Evolutionary conservation across 30 jellyfish, hydroid and myxozoan species (phyloP), one percentile per base, ranked within the genome.

Genomic region (Mastigias papua): DNA sequence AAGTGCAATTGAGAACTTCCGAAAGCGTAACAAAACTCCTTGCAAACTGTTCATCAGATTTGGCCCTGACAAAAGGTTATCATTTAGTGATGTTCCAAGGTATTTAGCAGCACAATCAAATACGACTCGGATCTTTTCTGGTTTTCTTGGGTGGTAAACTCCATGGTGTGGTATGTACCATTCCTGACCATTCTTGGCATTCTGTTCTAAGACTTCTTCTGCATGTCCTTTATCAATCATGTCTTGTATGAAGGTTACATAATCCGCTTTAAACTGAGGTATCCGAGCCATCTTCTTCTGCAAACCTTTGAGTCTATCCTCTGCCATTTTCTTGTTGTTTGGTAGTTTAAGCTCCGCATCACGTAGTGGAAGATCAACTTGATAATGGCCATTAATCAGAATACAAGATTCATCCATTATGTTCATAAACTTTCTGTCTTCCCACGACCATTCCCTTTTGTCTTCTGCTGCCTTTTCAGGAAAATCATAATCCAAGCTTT

Each of bases 141-240:
- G 90, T 28, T 82, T 67, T 34, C 49, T 48, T 26, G 87, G 77
- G 66, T 48, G 22, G 86, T 82, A 67, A 60, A 82, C 87, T n/a
- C 78, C 92, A 64, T 66, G 86, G 72, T 82, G 92, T 48, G 92
- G 94, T 23, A 78, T 54, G 79, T 78, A 78, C 89, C 89, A 78
- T 26, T 34, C 66, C 29, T 49, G 51, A 15, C 89, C 89, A 34
- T 78, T n/a, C 22, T 13, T 29, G 48, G 25, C 86, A 13, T 42
- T 34, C 34, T 73, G n/a, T 33, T 78, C 79, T 13, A 28, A 13
- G 65, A 48, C 46, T 46, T 74, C 86, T 48, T n/a, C 73, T 26
- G 73, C 73, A 54, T 54, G 32, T 17, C 89, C 89, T 37, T 78
- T 57, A 16, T 60, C 67, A 28, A 82, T 22, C 69, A 82, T 30